Conservation (phyloP, 2,888 invertebrate genomes). For the Piscicola geometra region DNA sequence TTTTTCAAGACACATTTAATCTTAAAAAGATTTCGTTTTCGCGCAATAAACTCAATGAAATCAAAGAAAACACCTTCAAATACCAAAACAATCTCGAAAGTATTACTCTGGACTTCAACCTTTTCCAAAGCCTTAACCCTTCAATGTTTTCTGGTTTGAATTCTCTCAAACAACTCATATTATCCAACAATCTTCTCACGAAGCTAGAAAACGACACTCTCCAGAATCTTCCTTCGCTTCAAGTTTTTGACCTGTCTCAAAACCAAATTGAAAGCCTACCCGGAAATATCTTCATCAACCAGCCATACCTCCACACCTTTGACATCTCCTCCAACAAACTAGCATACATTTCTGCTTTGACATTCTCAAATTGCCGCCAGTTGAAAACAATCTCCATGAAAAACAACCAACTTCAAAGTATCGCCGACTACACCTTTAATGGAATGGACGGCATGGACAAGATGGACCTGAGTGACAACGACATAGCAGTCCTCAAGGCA, state of each 20-base stretch:
- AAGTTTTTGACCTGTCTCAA: neutral
- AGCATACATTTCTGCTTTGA: neutral
- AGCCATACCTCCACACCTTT: neutral
- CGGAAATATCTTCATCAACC: neutral
- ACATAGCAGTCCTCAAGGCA: neutral
- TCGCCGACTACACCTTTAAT: neutral
- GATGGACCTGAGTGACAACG: slow-evolving; percentile 15
- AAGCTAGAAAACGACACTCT: neutral
- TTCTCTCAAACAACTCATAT: neutral
- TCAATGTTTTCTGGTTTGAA: slow-evolving; percentile 3
- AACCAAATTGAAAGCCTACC: slow-evolving; percentile 2
- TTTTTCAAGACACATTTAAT: neutral
- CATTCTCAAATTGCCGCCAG: neutral
- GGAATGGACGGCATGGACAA: slow-evolving; percentile 12
- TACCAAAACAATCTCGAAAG: slow-evolving; percentile 11
- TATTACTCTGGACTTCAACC: slow-evolving; percentile 1
- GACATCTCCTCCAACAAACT: slow-evolving; percentile 29
- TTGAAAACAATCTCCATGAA: slow-evolving; percentile 7
- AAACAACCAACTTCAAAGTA: slow-evolving; percentile 3
- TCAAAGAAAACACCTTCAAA: slow-evolving; percentile 7
- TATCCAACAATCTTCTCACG: neutral
- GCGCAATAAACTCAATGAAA: neutral
- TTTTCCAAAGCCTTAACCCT: neutral
- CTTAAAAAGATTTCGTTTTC: neutral
- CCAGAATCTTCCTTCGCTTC: neutral